Evolutionary conservation across 2,797 vertebrate genomes (phyloP).

Genomic region (Acanthurus tractus): DNA sequence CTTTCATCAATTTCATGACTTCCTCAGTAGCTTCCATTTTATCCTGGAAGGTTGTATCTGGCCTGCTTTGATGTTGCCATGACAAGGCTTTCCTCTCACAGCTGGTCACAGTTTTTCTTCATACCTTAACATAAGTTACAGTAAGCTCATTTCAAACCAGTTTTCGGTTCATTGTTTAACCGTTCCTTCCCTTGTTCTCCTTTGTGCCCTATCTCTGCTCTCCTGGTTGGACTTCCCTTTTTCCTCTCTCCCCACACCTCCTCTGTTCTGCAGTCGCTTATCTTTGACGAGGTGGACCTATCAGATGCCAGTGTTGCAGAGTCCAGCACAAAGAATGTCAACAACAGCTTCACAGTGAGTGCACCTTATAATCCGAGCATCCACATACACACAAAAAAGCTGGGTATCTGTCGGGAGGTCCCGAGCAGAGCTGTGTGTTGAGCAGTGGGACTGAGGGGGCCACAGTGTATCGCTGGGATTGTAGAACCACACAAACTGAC

Average conservation of each 20-base stretch:
- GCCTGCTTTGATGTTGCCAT: conserved; percentile 52
- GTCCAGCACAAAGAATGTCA: conserved; percentile 99
- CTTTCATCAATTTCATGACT: conserved; percentile 9
- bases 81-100: conserved; percentile 12
- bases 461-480: not conserved
- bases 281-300: conserved; percentile 99
- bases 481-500: no score
- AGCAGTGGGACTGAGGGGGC: not conserved
- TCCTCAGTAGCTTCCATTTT: conserved; percentile 34
- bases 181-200: conserved; percentile 22
- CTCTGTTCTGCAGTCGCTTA: conserved; percentile 90
- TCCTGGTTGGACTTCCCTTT: conserved; percentile 12
- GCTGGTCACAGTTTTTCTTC: conserved; percentile 19
- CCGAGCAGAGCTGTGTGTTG: not conserved
- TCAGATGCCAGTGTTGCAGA: conserved; percentile 98
- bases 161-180: not conserved
- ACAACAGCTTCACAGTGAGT: conserved; percentile 99
- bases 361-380: conserved; percentile 34
- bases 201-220: conserved; percentile 18
- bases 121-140: conserved; percentile 6
- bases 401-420: not conserved
- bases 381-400: not conserved
- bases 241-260: not conserved
- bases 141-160: conserved; percentile 1
- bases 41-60: conserved; percentile 2